Conservation (phyloP, 1,140 invertebrate genomes). For the Drosophila teissieri region DNA sequence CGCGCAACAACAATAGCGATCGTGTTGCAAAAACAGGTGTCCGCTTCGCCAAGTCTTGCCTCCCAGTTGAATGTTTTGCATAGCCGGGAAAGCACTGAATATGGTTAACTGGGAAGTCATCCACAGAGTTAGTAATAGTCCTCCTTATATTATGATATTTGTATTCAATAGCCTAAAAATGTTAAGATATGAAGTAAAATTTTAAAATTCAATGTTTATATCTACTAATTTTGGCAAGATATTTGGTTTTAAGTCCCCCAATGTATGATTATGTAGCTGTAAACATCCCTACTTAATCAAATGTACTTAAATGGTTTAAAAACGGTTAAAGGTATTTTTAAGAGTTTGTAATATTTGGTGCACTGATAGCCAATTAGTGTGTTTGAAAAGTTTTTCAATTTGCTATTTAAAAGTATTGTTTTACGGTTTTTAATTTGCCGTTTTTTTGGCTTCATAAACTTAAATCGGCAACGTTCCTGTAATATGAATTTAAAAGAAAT, state of each 20-base stretch:
- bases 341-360: no score
- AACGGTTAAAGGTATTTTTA: no score
- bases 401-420: neutral
- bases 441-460: neutral
- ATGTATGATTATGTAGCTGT: no score
- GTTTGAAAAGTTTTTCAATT: neutral
- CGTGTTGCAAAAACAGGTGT: slow-evolving; percentile 49
- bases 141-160: neutral
- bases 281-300: no score
- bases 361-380: no score
- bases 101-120: slow-evolving; percentile 8
- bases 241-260: no score
- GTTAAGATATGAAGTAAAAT: neutral
- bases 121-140: neutral
- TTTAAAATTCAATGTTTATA: neutral
- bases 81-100: neutral
- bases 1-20: slow-evolving; percentile 34
- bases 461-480: neutral
- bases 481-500: neutral
- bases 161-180: neutral
- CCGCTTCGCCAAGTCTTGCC: slow-evolving; percentile 22
- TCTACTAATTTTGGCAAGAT: no score
- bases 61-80: neutral
- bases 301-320: no score
- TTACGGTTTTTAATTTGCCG: neutral